Evolutionary conservation across 1,140 invertebrate species (phyloP).

Genomic region (Drosophila burlai): DNA sequence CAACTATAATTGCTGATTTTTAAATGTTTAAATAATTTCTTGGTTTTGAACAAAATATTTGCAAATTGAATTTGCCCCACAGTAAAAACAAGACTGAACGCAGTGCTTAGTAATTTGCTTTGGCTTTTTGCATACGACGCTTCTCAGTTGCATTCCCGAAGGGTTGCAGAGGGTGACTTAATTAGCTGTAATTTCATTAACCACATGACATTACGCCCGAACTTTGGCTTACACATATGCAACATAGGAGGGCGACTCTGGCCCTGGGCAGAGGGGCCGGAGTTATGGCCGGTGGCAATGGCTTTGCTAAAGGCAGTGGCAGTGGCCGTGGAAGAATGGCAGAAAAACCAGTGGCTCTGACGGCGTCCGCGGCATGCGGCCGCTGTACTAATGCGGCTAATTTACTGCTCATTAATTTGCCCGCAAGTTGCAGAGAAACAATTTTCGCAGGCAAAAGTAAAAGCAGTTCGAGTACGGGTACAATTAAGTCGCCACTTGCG

Average conservation of each 20-base stretch:
- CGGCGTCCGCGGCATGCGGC: constrained; percentile 33
- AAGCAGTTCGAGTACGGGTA: constrained; percentile 54
- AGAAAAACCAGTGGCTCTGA: constrained; percentile 22
- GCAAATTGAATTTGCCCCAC: constrained; percentile 14
- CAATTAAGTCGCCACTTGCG: constrained; percentile 57
- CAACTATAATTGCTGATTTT: too few species aligned
- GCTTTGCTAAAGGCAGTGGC: constrained; percentile 12
- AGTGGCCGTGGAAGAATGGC: constrained; percentile 21
- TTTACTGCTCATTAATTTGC: constrained; percentile 82
- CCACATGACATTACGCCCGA: constrained; percentile 33
- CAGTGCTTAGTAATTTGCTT: constrained; percentile 15
- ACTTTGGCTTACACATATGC: constrained; percentile 3
- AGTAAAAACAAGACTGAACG: constrained; percentile 18
- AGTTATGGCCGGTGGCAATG: constrained; percentile 3
- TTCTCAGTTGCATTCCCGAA: constrained; percentile 28
- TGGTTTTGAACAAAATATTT: too few species aligned
- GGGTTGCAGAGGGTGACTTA: constrained; percentile 47
- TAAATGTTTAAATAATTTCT: too few species aligned
- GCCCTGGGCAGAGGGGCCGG: not conserved
- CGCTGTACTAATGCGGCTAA: constrained; percentile 74
- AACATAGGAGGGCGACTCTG: not conserved
- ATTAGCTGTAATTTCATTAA: constrained; percentile 49
- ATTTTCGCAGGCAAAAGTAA: constrained; percentile 79
- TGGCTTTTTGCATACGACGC: constrained; percentile 15
- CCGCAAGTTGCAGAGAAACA: constrained; percentile 69